phyloP scores from a whole-genome alignment of 2,113 vertebrate species.

The Malurus elegans region DNA sequence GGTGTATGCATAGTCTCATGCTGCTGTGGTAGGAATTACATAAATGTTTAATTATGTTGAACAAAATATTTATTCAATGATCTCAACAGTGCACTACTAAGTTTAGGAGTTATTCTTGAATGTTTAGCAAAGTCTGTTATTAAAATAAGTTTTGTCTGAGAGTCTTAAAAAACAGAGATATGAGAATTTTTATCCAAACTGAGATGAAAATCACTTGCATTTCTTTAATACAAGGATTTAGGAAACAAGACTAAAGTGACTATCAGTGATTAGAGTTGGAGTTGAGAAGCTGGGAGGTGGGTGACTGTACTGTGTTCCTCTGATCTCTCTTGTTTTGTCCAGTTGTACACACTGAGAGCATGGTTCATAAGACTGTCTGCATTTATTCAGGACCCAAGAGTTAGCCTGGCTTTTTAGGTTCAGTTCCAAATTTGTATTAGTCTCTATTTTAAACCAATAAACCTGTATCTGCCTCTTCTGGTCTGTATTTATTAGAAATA shows the following conservation, averaged over 20 bases:
- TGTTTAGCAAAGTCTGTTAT: constrained; percentile 24
- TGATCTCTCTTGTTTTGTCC: neutral
- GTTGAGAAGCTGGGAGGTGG: neutral
- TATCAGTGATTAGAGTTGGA: neutral
- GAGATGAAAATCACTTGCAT: neutral
- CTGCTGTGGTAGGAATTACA: neutral
- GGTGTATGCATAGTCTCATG: neutral
- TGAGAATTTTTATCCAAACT: neutral
- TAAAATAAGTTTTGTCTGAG: constrained; percentile 12
- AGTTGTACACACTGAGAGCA: neutral
- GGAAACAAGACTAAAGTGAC: neutral
- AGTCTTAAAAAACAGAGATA: neutral
- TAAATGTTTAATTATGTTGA: constrained; percentile 63
- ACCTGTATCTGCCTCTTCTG: neutral
- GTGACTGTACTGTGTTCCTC: neutral
- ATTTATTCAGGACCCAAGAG: neutral
- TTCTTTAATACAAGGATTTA: neutral
- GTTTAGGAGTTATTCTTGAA: constrained; percentile 39
- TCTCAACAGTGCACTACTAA: neutral
- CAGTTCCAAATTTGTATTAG: neutral
- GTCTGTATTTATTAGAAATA: neutral
- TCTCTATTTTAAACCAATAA: neutral
- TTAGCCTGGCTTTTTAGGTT: neutral
- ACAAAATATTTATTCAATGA: constrained; percentile 43
- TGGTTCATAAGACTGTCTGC: neutral